Evolutionary conservation across 2,888 invertebrate genomes (phyloP), one percentile per base, ranked within the genome.

Genomic region (Cryptocephalus primarius): DNA sequence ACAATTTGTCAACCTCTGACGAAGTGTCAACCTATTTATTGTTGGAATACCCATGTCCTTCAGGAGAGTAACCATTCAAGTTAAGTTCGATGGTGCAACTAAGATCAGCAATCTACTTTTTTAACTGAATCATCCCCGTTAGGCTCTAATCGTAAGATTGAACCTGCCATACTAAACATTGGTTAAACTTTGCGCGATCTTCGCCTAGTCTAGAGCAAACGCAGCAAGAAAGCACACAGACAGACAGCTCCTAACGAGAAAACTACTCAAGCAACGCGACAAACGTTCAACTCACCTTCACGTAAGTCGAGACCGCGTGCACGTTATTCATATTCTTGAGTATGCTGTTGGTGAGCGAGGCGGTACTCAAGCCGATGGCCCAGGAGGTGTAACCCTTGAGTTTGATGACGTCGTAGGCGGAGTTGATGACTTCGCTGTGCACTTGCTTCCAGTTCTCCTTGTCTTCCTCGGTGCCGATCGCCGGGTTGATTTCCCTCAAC

Each of bases 361-460:
- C 76, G 8, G 85, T 78, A 58, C 88, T 87, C 38, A 90, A 74
- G 1, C 90, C 91, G 55, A 91, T 88, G 9, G 90, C 91, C 90
- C 90, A 91, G 13, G 88, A 88, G 0, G 91, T 92, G 72, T 90
- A 91, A 4, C 91, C 91, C 72, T 92, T 92, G 59, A 89, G 74
- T 64, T 78, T 82, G 70, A 91, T 91, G 34, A 92, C 83, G 62
- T 91, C 85, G 67, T 90, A 90, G 0, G 92, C 92, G 60, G 90
- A 88, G 51, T 84, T 73, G 9, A 93, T 83, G 6, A 94, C 93
- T 63, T 86, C 78, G 50, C 78, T 79, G 71, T 94, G 93, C 9
- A 89, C 68, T 38, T 83, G 78, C 49, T 76, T 72, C 87, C 88
- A 92, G 51, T 84, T 77, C 66, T 92, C 91, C 1, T 78, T 72